These are phyloP conservation scores for Siphamia tubifer DNA, from an alignment of 2,113 vertebrate species.

Conservation along the genomic window DNA sequence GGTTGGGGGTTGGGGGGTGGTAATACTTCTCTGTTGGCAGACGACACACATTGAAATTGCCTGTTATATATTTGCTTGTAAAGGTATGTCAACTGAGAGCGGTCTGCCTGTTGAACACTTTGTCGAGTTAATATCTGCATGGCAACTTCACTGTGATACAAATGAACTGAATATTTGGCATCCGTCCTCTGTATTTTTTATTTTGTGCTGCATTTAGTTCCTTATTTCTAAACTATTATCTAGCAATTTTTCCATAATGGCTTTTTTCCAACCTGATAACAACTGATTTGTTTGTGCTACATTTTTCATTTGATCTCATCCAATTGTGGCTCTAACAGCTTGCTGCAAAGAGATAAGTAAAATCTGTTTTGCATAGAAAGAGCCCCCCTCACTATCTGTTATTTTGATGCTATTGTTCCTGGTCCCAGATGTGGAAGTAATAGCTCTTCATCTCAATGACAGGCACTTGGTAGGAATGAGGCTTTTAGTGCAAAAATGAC, in stretches of 20 bases:
- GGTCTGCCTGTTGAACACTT: background rate
- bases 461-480: slow-evolving; percentile 25
- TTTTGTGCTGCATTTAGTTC: background rate
- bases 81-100: background rate
- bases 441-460: slow-evolving; percentile 35
- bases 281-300: slow-evolving; percentile 1
- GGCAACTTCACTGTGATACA: background rate
- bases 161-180: background rate
- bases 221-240: background rate
- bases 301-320: slow-evolving; percentile 19
- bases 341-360: background rate
- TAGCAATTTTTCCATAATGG: background rate
- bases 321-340: slow-evolving; percentile 4
- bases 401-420: slow-evolving; percentile 29
- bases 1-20: no score
- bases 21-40: no score
- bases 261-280: slow-evolving; percentile 3
- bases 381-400: background rate
- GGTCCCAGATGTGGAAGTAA: slow-evolving; percentile 53
- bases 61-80: background rate
- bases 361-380: slow-evolving; percentile 15
- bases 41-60: no score
- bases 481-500: slow-evolving; percentile 35
- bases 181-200: background rate
- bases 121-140: background rate